phyloP scores from a whole-genome alignment of 35 echinoderm and acorn worm genomes.

The Heliocidaris tuberculata region DNA sequence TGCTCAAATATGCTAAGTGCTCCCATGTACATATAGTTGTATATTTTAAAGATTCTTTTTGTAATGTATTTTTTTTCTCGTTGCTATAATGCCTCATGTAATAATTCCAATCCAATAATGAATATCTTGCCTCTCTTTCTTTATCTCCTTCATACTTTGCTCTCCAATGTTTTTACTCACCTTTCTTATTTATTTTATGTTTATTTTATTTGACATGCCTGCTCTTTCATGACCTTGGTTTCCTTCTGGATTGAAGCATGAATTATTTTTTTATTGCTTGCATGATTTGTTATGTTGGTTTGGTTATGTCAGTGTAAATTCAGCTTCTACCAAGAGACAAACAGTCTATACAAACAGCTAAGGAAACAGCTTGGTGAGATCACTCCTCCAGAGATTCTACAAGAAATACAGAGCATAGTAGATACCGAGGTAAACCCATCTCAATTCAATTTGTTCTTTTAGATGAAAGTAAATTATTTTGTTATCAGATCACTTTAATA shows the following conservation, averaged over 20 bases:
- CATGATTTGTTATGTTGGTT: neutral
- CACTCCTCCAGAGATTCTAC: constrained; percentile 56
- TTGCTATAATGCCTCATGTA: too few species aligned
- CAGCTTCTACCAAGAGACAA: constrained; percentile 61
- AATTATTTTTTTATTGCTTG: neutral
- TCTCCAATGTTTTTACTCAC: too few species aligned
- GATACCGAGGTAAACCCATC: constrained; percentile 51
- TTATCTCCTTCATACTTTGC: too few species aligned
- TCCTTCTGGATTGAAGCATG: neutral
- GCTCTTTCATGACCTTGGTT: too few species aligned
- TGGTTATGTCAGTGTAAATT: constrained; percentile 60
- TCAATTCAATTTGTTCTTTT: too few species aligned
- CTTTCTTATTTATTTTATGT: neutral
- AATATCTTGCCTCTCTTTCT: too few species aligned
- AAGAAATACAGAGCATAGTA: constrained; percentile 62
- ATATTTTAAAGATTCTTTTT: too few species aligned
- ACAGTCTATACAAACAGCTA: constrained; percentile 59
- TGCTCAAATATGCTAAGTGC: neutral
- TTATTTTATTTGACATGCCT: neutral
- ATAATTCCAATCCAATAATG: too few species aligned
- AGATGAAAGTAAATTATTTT: too few species aligned
- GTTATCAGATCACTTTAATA: too few species aligned
- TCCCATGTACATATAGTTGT: neutral
- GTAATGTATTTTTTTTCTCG: too few species aligned
- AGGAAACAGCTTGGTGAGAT: constrained; percentile 58